phyloP scores from a whole-genome alignment of 2,888 invertebrate genomes.

The Spodoptera littoralis region DNA sequence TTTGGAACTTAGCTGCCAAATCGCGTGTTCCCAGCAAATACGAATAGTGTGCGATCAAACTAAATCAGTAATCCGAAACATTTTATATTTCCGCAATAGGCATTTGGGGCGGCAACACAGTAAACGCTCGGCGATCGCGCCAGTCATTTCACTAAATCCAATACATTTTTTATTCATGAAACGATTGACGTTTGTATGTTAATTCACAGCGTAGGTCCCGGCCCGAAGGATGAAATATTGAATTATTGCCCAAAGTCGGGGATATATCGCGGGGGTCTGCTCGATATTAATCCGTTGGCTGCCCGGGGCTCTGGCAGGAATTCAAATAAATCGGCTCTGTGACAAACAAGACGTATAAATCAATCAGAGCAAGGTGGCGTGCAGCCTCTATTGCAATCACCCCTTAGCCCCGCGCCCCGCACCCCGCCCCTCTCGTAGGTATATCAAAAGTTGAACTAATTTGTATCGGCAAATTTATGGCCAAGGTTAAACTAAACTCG shows the following conservation, averaged over 20 bases:
- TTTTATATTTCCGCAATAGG: conserved; percentile 82
- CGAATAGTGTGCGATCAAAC: conserved; percentile 70
- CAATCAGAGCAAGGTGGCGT: conserved; percentile 88
- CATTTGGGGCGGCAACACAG: conserved; percentile 74
- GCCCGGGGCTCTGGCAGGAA: conserved; percentile 85
- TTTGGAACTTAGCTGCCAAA: conserved; percentile 60
- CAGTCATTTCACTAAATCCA: conserved; percentile 87
- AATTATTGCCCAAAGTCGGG: conserved; percentile 87
- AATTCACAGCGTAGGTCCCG: conserved; percentile 86
- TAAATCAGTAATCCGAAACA: conserved; percentile 72
- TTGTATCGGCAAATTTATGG: conserved; percentile 86
- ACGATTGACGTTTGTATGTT: conserved; percentile 89
- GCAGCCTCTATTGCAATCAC: conserved; percentile 83
- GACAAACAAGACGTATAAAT: conserved; percentile 90
- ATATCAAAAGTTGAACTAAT: conserved; percentile 79
- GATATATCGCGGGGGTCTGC: conserved; percentile 84
- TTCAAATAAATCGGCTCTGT: conserved; percentile 88
- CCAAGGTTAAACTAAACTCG: conserved; percentile 85
- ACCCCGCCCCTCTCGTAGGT: conserved; percentile 56
- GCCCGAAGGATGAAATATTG: conserved; percentile 87
- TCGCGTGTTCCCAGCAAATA: conserved; percentile 70
- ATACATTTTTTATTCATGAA: conserved; percentile 89
- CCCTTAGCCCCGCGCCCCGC: conserved; percentile 64
- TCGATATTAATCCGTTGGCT: conserved; percentile 88
- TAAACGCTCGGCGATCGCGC: conserved; percentile 76